Percentiles rank a stretch among this genome's conserved stretches.
phyloP scores from a whole-genome alignment of 2,888 invertebrate species.

The Thelaira solivaga region DNA sequence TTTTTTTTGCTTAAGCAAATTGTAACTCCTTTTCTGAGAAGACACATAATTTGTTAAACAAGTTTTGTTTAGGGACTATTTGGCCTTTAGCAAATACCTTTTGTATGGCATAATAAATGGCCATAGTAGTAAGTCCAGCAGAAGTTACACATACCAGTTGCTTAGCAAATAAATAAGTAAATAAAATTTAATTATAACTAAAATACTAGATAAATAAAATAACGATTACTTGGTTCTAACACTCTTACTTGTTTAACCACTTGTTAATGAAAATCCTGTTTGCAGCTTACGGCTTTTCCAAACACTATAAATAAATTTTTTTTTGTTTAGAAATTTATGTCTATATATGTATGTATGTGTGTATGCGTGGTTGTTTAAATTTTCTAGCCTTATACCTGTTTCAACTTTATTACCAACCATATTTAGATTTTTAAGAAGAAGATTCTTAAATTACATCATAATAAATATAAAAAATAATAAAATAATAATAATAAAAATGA shows the following conservation, averaged over 20 bases:
- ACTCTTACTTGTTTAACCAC: conserved; percentile 26
- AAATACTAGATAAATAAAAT: neutral
- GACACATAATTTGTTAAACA: too few species aligned
- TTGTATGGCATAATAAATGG: neutral
- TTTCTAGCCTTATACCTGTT: conserved; percentile 28
- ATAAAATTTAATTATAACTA: conserved; percentile 16
- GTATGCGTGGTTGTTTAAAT: neutral
- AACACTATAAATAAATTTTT: conserved; percentile 25
- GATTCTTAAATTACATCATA: conserved; percentile 47
- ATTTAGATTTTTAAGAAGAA: conserved; percentile 13
- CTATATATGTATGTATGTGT: neutral
- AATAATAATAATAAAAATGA: too few species aligned
- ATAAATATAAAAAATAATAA: conserved; percentile 21
- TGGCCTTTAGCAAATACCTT: neutral
- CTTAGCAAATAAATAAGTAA: neutral
- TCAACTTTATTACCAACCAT: conserved; percentile 1
- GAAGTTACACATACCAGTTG: too few species aligned
- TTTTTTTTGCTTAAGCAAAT: too few species aligned
- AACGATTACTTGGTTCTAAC: neutral
- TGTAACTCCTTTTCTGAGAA: too few species aligned
- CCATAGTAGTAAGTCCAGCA: too few species aligned
- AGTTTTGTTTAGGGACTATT: too few species aligned
- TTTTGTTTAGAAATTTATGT: neutral
- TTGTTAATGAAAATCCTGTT: conserved; percentile 36
- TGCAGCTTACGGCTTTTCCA: neutral